Conservation (phyloP, 2,113 vertebrate species). For the Ariopsis seemanni region DNA sequence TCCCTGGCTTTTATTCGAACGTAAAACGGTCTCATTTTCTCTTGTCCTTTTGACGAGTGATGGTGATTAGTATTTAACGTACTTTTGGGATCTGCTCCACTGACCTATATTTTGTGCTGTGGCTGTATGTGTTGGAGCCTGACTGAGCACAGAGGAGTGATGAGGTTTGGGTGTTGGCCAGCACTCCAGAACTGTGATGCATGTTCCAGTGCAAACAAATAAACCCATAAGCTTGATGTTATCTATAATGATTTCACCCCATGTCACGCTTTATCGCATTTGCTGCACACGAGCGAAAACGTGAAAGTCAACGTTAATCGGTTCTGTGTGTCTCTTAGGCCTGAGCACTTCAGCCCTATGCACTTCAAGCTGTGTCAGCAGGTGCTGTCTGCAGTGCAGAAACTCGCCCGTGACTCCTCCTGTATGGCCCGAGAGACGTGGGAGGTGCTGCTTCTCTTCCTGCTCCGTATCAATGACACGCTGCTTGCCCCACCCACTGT, state of each 20-base stretch:
- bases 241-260: background rate
- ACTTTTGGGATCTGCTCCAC: background rate
- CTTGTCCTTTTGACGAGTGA: background rate
- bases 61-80: background rate
- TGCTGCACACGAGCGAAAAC: no score
- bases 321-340: conserved; percentile 66
- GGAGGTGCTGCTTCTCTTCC: conserved; percentile 89
- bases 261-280: background rate
- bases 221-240: background rate
- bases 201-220: background rate
- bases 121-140: background rate
- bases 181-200: background rate
- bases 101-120: background rate
- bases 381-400: conserved; percentile 87
- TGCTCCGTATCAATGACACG: conserved; percentile 89
- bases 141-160: background rate
- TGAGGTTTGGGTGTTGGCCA: background rate
- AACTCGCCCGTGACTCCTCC: conserved; percentile 82
- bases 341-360: conserved; percentile 78
- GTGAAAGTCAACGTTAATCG: background rate
- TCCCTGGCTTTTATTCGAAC: background rate
- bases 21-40: background rate
- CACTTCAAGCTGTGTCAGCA: conserved; percentile 87
- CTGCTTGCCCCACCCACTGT: conserved; percentile 85
- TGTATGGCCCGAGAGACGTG: conserved; percentile 90